Conservation (phyloP, 2,113 vertebrate species). For the Macheiramphus alcinus region DNA sequence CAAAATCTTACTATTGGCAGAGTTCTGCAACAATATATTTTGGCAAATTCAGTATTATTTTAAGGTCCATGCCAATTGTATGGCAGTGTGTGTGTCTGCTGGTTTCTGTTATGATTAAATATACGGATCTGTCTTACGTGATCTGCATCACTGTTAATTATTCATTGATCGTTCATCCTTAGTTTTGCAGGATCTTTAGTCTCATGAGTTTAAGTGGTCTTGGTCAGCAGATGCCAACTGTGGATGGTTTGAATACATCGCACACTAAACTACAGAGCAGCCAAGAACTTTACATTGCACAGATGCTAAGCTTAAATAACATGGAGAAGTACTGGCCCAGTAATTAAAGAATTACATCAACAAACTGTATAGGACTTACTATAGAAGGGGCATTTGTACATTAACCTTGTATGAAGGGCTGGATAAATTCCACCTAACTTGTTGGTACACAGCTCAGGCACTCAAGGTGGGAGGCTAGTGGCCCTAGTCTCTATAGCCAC, state of each 20-base stretch:
- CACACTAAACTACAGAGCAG: not conserved
- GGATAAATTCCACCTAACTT: not conserved
- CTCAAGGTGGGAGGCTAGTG: not conserved
- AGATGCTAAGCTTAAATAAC: not conserved
- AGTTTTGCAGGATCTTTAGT: not conserved
- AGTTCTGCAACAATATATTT: not conserved
- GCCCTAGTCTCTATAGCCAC: not conserved
- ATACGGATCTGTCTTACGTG: not conserved
- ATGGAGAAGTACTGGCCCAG: accelerated
- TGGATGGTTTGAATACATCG: not conserved
- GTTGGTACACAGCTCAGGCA: not conserved
- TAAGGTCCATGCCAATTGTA: not conserved
- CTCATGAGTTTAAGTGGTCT: not conserved
- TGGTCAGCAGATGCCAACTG: not conserved
- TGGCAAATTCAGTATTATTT: not conserved
- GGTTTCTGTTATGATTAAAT: not conserved
- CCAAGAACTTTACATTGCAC: not conserved
- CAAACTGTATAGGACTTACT: not conserved
- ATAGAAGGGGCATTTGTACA: not conserved
- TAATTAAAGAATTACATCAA: not conserved
- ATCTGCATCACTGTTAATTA: not conserved
- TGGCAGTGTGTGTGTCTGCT: not conserved
- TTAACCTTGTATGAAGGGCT: not conserved
- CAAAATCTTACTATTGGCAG: not conserved
- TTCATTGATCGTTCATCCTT: not conserved